Evolutionary conservation across 2,888 invertebrate species (phyloP), one percentile per base, ranked within the genome.

Genomic region (Cephus sareptanus): DNA sequence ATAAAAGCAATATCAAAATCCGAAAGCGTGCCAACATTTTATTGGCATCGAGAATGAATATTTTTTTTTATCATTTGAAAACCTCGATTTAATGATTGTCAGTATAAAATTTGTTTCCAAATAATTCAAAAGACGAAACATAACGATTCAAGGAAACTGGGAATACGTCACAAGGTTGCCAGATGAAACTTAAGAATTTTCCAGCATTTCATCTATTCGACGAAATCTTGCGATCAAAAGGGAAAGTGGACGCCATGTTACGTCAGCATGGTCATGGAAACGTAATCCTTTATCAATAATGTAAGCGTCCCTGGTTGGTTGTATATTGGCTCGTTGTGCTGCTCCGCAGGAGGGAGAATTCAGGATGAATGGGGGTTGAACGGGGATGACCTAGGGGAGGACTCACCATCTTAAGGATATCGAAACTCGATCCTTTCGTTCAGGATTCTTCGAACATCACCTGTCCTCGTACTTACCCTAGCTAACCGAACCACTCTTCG

Each of bases 211-310:
- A 56, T 56, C 2, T 2, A 23, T 0, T 56, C 3, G 2, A 56
- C 56, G 23, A 0, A 56, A 0, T 23, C 9, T 23, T 23, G 56
- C 23, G 23, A 56, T 15, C 23, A 23, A 23, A 23, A 56, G 9
- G 56, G 23, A 56, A 23, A 56, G 9, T 56, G 56, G 23, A 56
- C 56, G 40, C 9, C 40, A 2, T 23, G 23, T 23, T 56, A 23
- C 56, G 56, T 56, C 23, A 15, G 56, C 9, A 23, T 56, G 23
- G 23, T 23, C 56, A 56, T 23, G 23, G 56, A 56, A 23, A 56
- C 23, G 12, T 71, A 71, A 71, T 71, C 71, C 71, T 33, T 34
- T 71, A 71, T 71, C 71, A 71, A 71, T 71, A 71, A 71, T 71
- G 33, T 34, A 71, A 31, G 31, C 71, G 71, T 71, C 34, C 15